A percentile compares a stretch with the other conserved stretches of the same genome.
These are phyloP conservation scores for Cephalopholis sonnerati DNA, from an alignment of 2,113 vertebrate genomes.

Conservation along the genomic window DNA sequence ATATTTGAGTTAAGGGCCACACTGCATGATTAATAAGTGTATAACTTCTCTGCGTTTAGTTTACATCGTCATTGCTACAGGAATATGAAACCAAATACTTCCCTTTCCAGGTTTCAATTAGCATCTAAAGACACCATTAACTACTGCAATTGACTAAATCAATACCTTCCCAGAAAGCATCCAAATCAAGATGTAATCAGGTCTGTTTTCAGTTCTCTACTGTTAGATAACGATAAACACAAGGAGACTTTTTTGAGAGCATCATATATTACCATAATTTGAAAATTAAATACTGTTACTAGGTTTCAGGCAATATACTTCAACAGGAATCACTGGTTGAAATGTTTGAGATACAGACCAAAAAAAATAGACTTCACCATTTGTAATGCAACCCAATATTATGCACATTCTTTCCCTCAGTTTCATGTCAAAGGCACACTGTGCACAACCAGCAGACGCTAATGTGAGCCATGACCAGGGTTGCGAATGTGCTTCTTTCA, in stretches of 20 bases:
- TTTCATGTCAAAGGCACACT: slow-evolving; percentile 40
- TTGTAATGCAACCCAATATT: slow-evolving; percentile 12
- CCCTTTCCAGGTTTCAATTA: slow-evolving; percentile 71
- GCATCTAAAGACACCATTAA: slow-evolving; percentile 63
- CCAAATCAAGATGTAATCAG: slow-evolving; percentile 54
- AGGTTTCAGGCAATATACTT: slow-evolving; percentile 16
- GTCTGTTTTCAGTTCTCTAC: slow-evolving; percentile 42
- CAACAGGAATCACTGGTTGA: slow-evolving; percentile 6
- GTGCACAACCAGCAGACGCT: slow-evolving; percentile 42
- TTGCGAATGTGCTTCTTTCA: slow-evolving; percentile 30
- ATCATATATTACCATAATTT: neutral
- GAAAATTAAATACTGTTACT: slow-evolving; percentile 11
- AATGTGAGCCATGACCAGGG: slow-evolving; percentile 44
- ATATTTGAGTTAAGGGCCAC: slow-evolving; percentile 15
- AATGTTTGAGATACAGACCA: slow-evolving; percentile 17
- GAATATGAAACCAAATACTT: slow-evolving; percentile 60
- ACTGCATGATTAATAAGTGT: slow-evolving; percentile 5
- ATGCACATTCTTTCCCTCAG: slow-evolving; percentile 17
- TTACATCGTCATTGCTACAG: slow-evolving; percentile 42
- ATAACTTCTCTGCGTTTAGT: slow-evolving; percentile 33
- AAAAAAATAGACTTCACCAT: slow-evolving; percentile 15
- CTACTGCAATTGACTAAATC: slow-evolving; percentile 65
- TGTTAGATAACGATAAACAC: slow-evolving; percentile 9
- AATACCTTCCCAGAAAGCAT: slow-evolving; percentile 74
- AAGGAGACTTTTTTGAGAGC: neutral